Base-by-base conservation (phyloP, 1,140 invertebrate species). In the Cherax destructor region DNA sequence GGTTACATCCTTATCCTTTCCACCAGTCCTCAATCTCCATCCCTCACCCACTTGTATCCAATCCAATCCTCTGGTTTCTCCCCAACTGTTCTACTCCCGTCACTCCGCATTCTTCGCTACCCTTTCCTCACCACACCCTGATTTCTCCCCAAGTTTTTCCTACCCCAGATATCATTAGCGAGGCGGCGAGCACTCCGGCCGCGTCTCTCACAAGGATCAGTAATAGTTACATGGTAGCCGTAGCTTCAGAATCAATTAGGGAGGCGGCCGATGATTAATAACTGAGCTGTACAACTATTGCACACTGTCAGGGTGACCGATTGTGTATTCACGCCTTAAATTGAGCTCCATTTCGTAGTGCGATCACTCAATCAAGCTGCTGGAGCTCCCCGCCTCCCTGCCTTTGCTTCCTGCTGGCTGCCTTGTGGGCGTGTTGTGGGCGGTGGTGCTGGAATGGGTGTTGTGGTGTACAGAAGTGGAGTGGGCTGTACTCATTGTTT, bases 311-410 rank as follows among this genome's bases (percentile, higher is more conserved):
- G n/a, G 24, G 3, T 74, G 69, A 74, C 69, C n/a, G 69, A 74
- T 74, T 21, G n/a, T 74, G 69, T 30, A 7, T 74, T 74, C 69
- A 74, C 69, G 69, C 69, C 69, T 9, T 74, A 30, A 74, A 74
- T 74, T 74, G 69, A 74, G 69, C 69, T 74, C 69, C 69, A 74
- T 74, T 74, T 74, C 69, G 24, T 74, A 24, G 69, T 74, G 69
- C 3, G 69, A 74, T 74, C 69, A 74, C 69, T 74, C 69, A 74
- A 74, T 74, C 69, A 74, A 30, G n/a, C 69, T 1, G 21, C 69
- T 16, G 18, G 61, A 5, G 13, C 61, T 65, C 13, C 18, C 10
- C 16, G 61, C 18, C 11, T 7, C 7, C 52, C 52, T 56, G 6
- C 52, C 30, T 41, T 41, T 41, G 30, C 30, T 41, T 41, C 30